Percentiles rank a stretch among this genome's conserved stretches.
These are phyloP conservation scores for Manacus vitellinus DNA, from an alignment of 2,113 vertebrate species.

Conservation along the genomic window DNA sequence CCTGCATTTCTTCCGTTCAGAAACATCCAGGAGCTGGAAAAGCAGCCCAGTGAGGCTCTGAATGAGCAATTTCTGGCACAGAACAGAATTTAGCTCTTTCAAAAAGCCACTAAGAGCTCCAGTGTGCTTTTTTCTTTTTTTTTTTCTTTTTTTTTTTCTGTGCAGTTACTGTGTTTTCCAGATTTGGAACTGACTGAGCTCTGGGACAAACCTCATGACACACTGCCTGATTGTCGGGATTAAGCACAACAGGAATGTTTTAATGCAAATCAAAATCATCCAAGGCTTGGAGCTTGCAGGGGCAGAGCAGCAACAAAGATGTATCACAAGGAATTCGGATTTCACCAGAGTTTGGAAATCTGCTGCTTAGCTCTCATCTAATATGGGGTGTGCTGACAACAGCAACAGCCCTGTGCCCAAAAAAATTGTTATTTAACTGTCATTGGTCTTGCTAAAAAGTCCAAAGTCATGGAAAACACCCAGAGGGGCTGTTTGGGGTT, in stretches of 20 bases:
- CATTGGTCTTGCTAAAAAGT: neutral
- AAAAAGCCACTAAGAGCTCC: slow-evolving; percentile 42
- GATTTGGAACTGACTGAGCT: slow-evolving; percentile 12
- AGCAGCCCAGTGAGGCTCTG: neutral
- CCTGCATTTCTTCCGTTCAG: neutral
- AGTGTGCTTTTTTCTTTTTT: neutral
- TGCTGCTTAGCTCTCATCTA: neutral
- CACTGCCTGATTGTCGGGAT: neutral
- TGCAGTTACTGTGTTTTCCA: slow-evolving; percentile 11
- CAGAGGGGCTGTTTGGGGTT: neutral
- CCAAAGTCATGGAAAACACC: neutral
- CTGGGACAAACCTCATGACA: slow-evolving; percentile 1
- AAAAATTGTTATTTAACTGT: neutral
- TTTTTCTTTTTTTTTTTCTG: neutral
- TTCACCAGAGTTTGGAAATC: neutral
- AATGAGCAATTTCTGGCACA: slow-evolving; percentile 49
- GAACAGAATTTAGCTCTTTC: neutral
- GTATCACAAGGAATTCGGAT: fast-evolving
- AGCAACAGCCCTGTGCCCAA: neutral
- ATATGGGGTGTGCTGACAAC: neutral
- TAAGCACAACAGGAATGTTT: neutral
- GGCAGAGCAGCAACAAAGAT: neutral
- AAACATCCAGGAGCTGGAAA: neutral
- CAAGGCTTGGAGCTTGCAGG: neutral
- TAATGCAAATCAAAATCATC: neutral